These are phyloP conservation scores for Pheosia gnoma DNA, from an alignment of 2,888 invertebrate genomes.

Conservation along the genomic window DNA sequence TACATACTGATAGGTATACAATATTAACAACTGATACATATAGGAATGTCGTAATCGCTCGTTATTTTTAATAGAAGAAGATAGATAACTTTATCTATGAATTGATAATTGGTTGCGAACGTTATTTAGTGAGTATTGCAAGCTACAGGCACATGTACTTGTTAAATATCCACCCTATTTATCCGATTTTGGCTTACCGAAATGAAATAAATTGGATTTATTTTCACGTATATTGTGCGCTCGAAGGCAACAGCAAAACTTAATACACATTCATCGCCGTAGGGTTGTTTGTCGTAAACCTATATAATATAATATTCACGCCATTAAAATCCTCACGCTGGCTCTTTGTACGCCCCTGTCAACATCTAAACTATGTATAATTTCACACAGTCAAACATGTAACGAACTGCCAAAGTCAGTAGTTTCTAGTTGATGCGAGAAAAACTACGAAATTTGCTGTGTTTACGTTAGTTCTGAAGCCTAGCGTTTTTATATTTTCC, in stretches of 20 bases:
- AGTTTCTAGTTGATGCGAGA: conserved; percentile 10
- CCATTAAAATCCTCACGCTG: conserved; percentile 22
- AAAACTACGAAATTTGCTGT: conserved; percentile 10
- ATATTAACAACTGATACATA: too few species aligned
- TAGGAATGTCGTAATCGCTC: neutral
- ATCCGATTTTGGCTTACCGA: too few species aligned
- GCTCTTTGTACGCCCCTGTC: conserved; percentile 23
- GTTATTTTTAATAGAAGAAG: too few species aligned
- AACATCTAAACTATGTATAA: conserved; percentile 20
- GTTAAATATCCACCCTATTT: too few species aligned
- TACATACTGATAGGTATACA: neutral
- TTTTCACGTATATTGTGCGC: conserved; percentile 4
- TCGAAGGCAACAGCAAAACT: neutral
- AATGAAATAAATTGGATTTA: conserved; percentile 5
- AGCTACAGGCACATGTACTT: too few species aligned
- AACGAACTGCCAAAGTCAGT: conserved; percentile 17
- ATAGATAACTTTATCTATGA: too few species aligned
- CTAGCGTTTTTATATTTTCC: conserved; percentile 8
- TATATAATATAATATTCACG: conserved; percentile 24
- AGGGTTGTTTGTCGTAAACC: conserved; percentile 3
- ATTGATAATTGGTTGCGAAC: too few species aligned
- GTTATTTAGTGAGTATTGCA: too few species aligned
- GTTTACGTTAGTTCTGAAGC: conserved; percentile 4
- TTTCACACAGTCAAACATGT: conserved; percentile 14
- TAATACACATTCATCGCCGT: neutral